These are phyloP conservation scores for Neoarius graeffei DNA, from an alignment of 2,113 vertebrate species.

Conservation along the genomic window DNA sequence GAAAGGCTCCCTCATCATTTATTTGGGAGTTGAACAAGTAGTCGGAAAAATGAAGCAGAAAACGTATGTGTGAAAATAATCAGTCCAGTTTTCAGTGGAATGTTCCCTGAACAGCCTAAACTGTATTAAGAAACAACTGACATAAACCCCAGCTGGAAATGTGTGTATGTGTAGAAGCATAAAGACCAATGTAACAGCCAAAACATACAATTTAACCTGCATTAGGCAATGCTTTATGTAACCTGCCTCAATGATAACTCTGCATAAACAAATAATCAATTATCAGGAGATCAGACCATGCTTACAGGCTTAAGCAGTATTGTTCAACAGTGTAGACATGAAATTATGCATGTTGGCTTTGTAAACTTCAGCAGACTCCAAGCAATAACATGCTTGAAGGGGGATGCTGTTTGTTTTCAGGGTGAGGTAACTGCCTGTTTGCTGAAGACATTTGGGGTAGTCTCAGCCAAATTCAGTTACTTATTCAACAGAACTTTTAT, in stretches of 20 bases:
- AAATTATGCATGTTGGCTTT: neutral
- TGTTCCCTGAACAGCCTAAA: conserved; percentile 46
- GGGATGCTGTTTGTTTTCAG: conserved; percentile 8
- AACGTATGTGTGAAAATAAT: conserved; percentile 57
- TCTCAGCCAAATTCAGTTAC: neutral
- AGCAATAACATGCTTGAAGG: neutral
- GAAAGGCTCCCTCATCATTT: conserved; percentile 25
- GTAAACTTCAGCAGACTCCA: neutral
- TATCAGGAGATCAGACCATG: neutral
- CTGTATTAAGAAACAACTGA: conserved; percentile 56
- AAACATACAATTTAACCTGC: neutral
- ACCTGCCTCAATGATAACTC: neutral
- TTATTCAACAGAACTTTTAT: neutral
- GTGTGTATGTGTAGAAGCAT: neutral
- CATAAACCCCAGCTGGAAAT: conserved; percentile 31
- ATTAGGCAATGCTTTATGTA: neutral
- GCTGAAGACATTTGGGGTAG: neutral
- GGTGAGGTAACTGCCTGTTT: conserved; percentile 3
- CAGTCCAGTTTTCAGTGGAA: conserved; percentile 43
- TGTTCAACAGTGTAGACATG: neutral
- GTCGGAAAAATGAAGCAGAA: conserved; percentile 17
- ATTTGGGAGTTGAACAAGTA: conserved; percentile 40
- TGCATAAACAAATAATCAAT: neutral
- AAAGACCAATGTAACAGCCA: neutral
- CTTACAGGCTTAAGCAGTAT: neutral